Conservation (phyloP, 2,888 invertebrate species). For the Xylota sylvarum region DNA sequence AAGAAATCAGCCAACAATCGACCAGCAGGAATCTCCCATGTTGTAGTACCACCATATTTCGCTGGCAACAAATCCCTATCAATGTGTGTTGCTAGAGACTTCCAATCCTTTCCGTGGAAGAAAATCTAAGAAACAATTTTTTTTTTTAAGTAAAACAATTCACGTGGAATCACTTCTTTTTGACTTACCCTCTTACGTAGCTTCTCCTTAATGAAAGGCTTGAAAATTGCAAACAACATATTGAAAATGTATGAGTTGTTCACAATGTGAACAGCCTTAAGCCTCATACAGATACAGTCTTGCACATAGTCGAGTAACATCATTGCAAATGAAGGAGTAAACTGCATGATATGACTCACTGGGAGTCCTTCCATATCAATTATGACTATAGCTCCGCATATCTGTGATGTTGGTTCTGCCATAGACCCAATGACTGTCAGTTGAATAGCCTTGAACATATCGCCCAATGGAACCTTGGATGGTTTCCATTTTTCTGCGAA, state of each 20-base stretch:
- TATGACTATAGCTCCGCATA: constrained; percentile 90
- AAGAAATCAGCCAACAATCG: constrained; percentile 89
- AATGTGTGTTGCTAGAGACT: constrained; percentile 87
- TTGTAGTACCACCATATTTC: constrained; percentile 89
- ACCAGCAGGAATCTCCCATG: constrained; percentile 87
- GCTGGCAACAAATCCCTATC: constrained; percentile 87
- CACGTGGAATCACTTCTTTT: background rate
- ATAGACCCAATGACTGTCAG: constrained; percentile 90
- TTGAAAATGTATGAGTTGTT: constrained; percentile 95
- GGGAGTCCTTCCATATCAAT: constrained; percentile 91
- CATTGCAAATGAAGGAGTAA: constrained; percentile 91
- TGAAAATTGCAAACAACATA: constrained; percentile 93
- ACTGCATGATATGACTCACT: constrained; percentile 90
- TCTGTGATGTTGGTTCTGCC: constrained; percentile 92
- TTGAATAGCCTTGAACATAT: constrained; percentile 90
- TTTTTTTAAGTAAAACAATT: background rate
- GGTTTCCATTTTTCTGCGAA: constrained; percentile 90
- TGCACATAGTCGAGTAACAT: constrained; percentile 90
- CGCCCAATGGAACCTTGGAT: constrained; percentile 88
- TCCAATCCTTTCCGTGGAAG: constrained; percentile 90
- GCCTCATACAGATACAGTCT: constrained; percentile 92
- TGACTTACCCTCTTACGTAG: constrained; percentile 89
- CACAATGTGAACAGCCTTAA: constrained; percentile 95
- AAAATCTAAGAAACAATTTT: constrained; percentile 85
- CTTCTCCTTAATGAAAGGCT: constrained; percentile 94